phyloP scores from a whole-genome alignment of 1,140 invertebrate species.

The Papilio machaon region DNA sequence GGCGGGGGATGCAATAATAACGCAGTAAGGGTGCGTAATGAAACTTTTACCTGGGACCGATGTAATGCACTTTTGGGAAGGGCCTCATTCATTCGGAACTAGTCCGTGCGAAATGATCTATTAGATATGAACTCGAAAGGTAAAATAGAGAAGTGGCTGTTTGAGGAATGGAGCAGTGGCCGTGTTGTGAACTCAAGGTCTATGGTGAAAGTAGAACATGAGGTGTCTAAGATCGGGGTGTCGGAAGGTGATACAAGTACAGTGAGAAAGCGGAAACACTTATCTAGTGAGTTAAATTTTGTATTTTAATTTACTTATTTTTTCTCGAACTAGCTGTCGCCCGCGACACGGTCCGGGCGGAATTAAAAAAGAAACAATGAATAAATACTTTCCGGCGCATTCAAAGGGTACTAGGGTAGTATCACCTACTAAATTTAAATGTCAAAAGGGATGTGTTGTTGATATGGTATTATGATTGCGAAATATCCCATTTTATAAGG shows the following conservation, averaged over 20 bases:
- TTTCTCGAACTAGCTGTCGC: background rate
- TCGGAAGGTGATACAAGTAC: slow-evolving; percentile 33
- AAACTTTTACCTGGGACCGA: slow-evolving; percentile 72
- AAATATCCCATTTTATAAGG: too few relatives aligned
- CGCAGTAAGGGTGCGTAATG: slow-evolving; percentile 74
- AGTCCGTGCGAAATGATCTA: slow-evolving; percentile 38
- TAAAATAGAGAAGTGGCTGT: slow-evolving; percentile 63
- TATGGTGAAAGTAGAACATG: slow-evolving; percentile 39
- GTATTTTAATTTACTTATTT: background rate
- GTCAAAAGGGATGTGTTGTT: too few relatives aligned
- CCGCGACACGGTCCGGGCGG: too few relatives aligned
- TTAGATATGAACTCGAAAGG: slow-evolving; percentile 51
- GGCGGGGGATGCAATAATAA: slow-evolving; percentile 66
- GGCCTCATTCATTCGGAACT: slow-evolving; percentile 43
- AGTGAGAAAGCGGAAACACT: slow-evolving; percentile 7
- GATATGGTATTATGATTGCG: too few relatives aligned
- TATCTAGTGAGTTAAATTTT: slow-evolving; percentile 5
- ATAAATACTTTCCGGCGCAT: background rate
- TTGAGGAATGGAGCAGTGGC: slow-evolving; percentile 62
- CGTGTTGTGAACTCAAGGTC: slow-evolving; percentile 49
- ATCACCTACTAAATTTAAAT: too few relatives aligned
- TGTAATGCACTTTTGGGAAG: slow-evolving; percentile 50
- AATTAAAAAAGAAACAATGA: too few relatives aligned
- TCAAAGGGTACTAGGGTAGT: too few relatives aligned
- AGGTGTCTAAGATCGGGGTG: slow-evolving; percentile 42